Percentiles rank a stretch among this genome's conserved stretches.
Conservation (phyloP, 1,140 invertebrate genomes). For the Drosophila rhopaloa region DNA sequence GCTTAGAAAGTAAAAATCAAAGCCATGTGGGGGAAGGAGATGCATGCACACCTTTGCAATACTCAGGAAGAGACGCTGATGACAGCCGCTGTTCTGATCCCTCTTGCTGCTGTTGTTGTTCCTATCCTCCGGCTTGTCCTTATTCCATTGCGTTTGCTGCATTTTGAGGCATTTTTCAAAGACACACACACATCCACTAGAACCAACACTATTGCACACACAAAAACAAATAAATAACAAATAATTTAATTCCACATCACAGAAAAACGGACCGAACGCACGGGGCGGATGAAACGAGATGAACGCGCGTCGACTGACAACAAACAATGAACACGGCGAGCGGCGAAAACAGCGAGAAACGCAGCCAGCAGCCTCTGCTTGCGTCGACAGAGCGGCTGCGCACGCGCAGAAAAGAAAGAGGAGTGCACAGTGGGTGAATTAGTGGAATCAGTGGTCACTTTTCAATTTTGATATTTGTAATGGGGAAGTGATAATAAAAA, state of each 20-base stretch:
- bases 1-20: constrained; percentile 37
- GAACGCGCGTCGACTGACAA: constrained; percentile 51
- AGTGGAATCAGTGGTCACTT: too few species aligned
- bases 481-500: too few species aligned
- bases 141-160: constrained; percentile 44
- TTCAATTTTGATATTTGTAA: too few species aligned
- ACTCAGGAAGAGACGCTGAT: constrained; percentile 62
- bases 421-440: not conserved
- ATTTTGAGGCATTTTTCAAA: constrained; percentile 50
- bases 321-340: constrained; percentile 53
- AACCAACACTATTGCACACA: constrained; percentile 13
- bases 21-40: constrained; percentile 12
- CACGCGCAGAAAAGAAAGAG: constrained; percentile 27
- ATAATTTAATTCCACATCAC: constrained; percentile 26
- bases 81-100: constrained; percentile 48
- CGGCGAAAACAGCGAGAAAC: constrained; percentile 13
- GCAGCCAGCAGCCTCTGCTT: constrained; percentile 17
- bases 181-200: constrained; percentile 6
- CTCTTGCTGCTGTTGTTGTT: constrained; percentile 24
- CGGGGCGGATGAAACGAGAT: constrained; percentile 39
- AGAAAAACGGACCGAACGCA: constrained; percentile 35
- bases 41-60: constrained; percentile 57
- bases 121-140: constrained; percentile 46
- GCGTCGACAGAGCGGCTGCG: constrained; percentile 28
- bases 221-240: constrained; percentile 27